These are phyloP conservation scores for Melitaea athalia DNA, from an alignment of 2,888 invertebrate species.

Conservation along the genomic window DNA sequence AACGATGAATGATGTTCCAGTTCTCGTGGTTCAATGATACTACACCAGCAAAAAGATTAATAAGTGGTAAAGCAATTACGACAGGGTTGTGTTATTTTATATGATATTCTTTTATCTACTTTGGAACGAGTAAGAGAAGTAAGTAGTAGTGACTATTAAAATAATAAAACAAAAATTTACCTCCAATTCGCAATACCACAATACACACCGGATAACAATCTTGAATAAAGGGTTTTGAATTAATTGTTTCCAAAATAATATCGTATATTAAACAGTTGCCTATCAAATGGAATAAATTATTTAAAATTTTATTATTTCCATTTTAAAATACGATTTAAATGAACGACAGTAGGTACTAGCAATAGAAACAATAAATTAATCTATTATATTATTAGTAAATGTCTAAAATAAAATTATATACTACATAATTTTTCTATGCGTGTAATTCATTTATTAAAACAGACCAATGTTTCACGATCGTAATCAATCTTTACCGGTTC, in stretches of 20 bases:
- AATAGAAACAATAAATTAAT: not conserved
- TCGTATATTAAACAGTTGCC: not conserved
- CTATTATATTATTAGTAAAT: no score
- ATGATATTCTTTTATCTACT: constrained; percentile 37
- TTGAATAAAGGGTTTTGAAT: constrained; percentile 5
- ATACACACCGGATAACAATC: constrained; percentile 24
- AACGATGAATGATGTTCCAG: constrained; percentile 32
- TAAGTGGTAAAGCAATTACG: constrained; percentile 35
- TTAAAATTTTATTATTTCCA: not conserved
- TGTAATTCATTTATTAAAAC: not conserved
- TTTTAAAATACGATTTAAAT: not conserved
- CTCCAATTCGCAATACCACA: constrained; percentile 37
- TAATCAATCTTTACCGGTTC: not conserved
- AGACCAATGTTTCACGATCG: not conserved
- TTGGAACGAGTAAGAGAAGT: constrained; percentile 33
- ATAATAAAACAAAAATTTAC: constrained; percentile 27
- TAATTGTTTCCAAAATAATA: not conserved
- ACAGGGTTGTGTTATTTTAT: constrained; percentile 34
- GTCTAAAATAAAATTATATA: no score
- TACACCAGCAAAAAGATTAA: constrained; percentile 35
- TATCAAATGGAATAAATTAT: not conserved
- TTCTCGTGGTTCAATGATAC: constrained; percentile 32
- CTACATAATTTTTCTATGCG: not conserved
- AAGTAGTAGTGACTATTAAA: constrained; percentile 13
- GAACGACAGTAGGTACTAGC: not conserved